Evolutionary conservation across 2,113 vertebrate genomes (phyloP), one percentile per base, ranked within the genome.

Genomic region (Hyla sarda): DNA sequence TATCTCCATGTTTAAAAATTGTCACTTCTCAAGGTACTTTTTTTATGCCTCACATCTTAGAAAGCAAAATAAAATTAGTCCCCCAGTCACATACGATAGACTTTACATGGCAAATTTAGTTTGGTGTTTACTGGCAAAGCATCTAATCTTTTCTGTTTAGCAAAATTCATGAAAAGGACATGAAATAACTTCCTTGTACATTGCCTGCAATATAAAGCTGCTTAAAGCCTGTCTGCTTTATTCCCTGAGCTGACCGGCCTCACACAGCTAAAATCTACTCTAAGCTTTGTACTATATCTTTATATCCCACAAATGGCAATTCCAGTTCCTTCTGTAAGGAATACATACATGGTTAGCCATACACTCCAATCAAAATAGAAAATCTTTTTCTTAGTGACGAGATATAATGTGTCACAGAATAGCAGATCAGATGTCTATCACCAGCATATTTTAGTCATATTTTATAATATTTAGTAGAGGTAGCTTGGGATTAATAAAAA

Each of bases 141-240:
- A 1, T 54, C 67, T 65, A 52, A 85, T 76, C 37, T 84, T 65
- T 28, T 52, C 19, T 34, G 45, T 77, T 50, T 74, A 75, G 34
- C n/a, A 75, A 54, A 47, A 84, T 28, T 73, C 50, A 41, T 1
- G 17, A 58, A 52, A 30, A 45, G 47, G 2, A 82, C 54, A 56
- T 50, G 65, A 82, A 80, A 80, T 21, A 75, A 17, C 32, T 56
- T 79, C 62, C 34, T 23, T 54, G 62, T 72, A 23, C 62, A 56
- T 86, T 80, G 48, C 62, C 28, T 72, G 47, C 17, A 65, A 86
- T 56, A 67, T 65, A 85, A 86, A 86, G 62, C 84, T 79, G 62
- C 76, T 86, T 86, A 80, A 41, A 32, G 17, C 37, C 62, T 62
- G 34, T 60, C 72, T 84, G n/a, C 72, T 85, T 85, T 78, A 76